phyloP scores from a whole-genome alignment of 2,888 invertebrate species.

The Dryocosmus kuriphilus region DNA sequence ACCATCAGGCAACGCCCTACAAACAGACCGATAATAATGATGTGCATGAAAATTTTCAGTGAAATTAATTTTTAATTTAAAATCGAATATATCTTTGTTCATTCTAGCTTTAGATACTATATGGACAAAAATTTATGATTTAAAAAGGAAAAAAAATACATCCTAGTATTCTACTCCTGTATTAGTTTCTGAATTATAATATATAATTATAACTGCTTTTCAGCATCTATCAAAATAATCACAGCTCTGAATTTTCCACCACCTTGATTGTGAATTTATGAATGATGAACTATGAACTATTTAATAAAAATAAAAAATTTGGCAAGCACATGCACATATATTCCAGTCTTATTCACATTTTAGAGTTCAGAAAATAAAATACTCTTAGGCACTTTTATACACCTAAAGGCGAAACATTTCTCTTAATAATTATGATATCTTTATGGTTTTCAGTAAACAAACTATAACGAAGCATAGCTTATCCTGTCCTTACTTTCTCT shows the following conservation, averaged over 20 bases:
- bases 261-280: background rate
- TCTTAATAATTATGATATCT: background rate
- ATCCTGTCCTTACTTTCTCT: background rate
- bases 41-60: background rate
- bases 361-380: background rate
- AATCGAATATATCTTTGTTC: background rate
- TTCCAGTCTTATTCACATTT: background rate
- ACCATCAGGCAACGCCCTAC: background rate
- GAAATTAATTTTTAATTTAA: no score
- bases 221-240: background rate
- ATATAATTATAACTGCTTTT: no score
- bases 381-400: background rate
- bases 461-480: background rate
- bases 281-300: background rate
- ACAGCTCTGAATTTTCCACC: constrained; percentile 6
- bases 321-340: background rate
- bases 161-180: no score
- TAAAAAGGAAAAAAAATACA: no score
- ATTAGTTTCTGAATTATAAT: no score
- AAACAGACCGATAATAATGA: background rate
- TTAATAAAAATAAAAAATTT: background rate
- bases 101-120: no score
- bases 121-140: no score
- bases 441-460: background rate
- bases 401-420: background rate